Conservation (phyloP, 1,140 invertebrate genomes). For the Ooceraea biroi region DNA sequence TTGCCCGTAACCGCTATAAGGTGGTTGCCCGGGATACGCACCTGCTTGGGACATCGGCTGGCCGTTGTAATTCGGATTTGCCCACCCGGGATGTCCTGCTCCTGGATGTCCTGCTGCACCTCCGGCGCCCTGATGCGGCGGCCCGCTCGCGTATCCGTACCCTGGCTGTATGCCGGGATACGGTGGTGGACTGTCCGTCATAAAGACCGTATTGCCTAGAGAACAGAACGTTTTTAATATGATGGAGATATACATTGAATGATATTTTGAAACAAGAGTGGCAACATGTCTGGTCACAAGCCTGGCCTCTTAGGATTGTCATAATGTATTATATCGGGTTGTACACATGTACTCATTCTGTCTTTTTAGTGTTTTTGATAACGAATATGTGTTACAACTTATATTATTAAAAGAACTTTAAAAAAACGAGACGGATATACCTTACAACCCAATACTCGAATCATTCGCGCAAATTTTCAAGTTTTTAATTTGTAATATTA, state of each 20-base stretch:
- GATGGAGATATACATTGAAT: slow-evolving; percentile 1
- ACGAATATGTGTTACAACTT: too few relatives aligned
- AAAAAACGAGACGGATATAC: too few relatives aligned
- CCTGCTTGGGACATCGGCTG: slow-evolving; percentile 84
- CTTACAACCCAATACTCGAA: too few relatives aligned
- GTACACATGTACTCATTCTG: too few relatives aligned
- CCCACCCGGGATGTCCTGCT: slow-evolving; percentile 81
- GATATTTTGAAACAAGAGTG: neutral
- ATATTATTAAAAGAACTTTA: too few relatives aligned
- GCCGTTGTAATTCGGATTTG: slow-evolving; percentile 83
- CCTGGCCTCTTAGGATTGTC: neutral
- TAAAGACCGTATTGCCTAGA: slow-evolving; percentile 94
- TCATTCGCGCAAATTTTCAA: slow-evolving; percentile 7
- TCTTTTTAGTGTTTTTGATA: too few relatives aligned
- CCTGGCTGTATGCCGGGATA: slow-evolving; percentile 93
- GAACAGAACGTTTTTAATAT: slow-evolving; percentile 30
- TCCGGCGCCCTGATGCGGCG: slow-evolving; percentile 76
- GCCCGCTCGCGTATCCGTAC: slow-evolving; percentile 84
- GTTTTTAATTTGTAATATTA: neutral
- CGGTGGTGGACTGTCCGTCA: slow-evolving; percentile 97
- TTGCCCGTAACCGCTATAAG: slow-evolving; percentile 81
- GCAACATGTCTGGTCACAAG: neutral
- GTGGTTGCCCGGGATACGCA: slow-evolving; percentile 82
- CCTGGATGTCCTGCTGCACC: slow-evolving; percentile 72
- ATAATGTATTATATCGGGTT: too few relatives aligned